A percentile compares a stretch with the other conserved stretches of the same genome.
Evolutionary conservation across 2,888 invertebrate genomes (phyloP).

Genomic region (Scelioninae gen. 1): DNA sequence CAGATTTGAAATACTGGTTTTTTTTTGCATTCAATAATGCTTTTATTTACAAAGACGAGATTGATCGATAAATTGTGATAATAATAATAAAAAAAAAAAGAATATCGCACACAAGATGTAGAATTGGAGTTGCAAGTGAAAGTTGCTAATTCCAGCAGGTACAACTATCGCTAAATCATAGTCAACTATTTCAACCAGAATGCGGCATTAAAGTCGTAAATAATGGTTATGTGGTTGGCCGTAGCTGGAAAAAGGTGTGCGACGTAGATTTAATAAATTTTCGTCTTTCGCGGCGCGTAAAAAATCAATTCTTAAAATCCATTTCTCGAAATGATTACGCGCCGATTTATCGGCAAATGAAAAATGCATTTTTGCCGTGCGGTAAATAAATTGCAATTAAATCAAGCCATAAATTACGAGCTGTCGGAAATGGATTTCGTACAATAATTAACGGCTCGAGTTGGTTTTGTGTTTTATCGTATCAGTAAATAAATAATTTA

Average conservation of each 20-base stretch:
- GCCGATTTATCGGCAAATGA: slow-evolving; percentile 19
- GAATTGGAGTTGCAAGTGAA: slow-evolving; percentile 56
- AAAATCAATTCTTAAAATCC: slow-evolving; percentile 5
- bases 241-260: slow-evolving; percentile 6
- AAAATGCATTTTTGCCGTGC: slow-evolving; percentile 5
- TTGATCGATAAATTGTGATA: slow-evolving; percentile 7
- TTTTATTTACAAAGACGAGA: neutral
- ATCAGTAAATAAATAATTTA: slow-evolving; percentile 29
- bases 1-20: neutral
- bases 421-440: slow-evolving; percentile 46
- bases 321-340: slow-evolving; percentile 21
- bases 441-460: slow-evolving; percentile 27
- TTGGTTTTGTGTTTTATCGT: slow-evolving; percentile 26
- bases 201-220: slow-evolving; percentile 45
- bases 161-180: slow-evolving; percentile 64
- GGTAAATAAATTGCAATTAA: slow-evolving; percentile 50
- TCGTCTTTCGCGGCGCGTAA: slow-evolving; percentile 15
- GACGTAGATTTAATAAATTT: slow-evolving; percentile 33
- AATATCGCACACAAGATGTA: slow-evolving; percentile 20
- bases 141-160: slow-evolving; percentile 64
- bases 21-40: neutral
- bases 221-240: slow-evolving; percentile 39
- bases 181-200: slow-evolving; percentile 50
- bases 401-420: slow-evolving; percentile 23
- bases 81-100: slow-evolving; percentile 4